Base-by-base conservation (phyloP, 2,888 invertebrate species). In the Lasioglossum zephyrum region DNA sequence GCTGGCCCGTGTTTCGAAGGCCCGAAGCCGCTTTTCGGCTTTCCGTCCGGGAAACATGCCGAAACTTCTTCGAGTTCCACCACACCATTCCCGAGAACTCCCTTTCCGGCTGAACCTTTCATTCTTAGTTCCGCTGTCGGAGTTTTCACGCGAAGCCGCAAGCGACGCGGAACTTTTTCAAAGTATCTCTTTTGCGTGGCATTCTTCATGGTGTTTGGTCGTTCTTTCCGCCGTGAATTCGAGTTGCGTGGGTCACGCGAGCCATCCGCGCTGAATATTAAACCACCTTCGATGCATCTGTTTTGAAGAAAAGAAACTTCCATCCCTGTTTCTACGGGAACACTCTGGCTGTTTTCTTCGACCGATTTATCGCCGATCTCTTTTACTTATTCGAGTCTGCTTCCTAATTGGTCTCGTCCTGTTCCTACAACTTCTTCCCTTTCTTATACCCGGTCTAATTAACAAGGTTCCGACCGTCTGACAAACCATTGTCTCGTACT, bases 1-100 rank as follows among this genome's bases (percentile, higher is more conserved):
- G 31, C 31, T 9, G 31, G 31, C 13, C 18, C 6, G 22, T 31
- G 31, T 31, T 63, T 47, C 16, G 47, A 36, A 36, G 76, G 36
- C 47, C 77, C 36, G n/a, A 41, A 77, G 39, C 57, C 31, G 49
- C 49, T 60, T 69, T 41, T 36, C 18, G 73, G 26, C 41, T 74
- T 44, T 11, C 41, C 22, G 18, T 1, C 8, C 39, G 8, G 39
- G n/a, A 57, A 36, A 13, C 18, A 70, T 47, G 47, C 44, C 18
- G 76, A 4, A 70, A 75, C 70, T 69, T 69, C 53, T 22, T 13
- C 22, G 4, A 16, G 60, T 41, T 79, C 16, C 9, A 63, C 36
- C 31, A 22, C 31, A 36, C 13, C 9, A 9, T 69, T 69, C n/a
- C 13, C 2, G 36, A 4, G 22, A 57, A 57, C 66, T 41, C 11